These are phyloP conservation scores for Chrysochloris asiatica DNA, from an alignment of 2,113 vertebrate genomes.

Conservation along the genomic window DNA sequence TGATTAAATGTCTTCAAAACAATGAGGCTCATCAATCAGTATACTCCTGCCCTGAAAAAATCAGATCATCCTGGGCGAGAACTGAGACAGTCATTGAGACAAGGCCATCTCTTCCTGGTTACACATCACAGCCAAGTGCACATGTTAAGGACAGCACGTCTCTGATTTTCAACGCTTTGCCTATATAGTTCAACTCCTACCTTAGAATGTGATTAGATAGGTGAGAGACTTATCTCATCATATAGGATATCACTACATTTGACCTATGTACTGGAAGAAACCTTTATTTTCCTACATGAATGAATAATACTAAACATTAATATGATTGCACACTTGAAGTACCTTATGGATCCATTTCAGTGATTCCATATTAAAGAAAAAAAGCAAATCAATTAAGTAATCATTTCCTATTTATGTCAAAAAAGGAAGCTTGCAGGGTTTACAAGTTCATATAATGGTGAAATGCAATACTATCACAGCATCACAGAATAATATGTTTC, in stretches of 20 bases:
- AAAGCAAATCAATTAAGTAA: background rate
- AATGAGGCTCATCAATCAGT: conserved; percentile 34
- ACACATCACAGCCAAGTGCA: background rate
- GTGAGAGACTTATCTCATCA: background rate
- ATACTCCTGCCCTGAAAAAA: background rate
- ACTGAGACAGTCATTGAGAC: background rate
- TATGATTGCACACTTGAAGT: background rate
- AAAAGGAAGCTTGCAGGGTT: background rate
- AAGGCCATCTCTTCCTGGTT: background rate
- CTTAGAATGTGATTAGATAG: background rate
- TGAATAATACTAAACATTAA: background rate
- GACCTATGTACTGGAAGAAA: background rate
- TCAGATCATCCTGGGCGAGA: background rate
- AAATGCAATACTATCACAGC: background rate
- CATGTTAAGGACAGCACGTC: background rate
- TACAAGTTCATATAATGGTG: background rate
- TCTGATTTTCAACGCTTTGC: background rate
- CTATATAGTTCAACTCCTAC: background rate
- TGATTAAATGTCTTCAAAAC: conserved; percentile 56
- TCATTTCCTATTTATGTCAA: background rate
- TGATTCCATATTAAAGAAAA: background rate
- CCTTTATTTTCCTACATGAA: background rate
- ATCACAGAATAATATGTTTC: background rate
- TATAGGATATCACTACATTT: background rate
- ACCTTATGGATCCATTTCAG: background rate